Base-by-base conservation (phyloP, 2,888 invertebrate genomes). In the Mythimna lalbum region DNA sequence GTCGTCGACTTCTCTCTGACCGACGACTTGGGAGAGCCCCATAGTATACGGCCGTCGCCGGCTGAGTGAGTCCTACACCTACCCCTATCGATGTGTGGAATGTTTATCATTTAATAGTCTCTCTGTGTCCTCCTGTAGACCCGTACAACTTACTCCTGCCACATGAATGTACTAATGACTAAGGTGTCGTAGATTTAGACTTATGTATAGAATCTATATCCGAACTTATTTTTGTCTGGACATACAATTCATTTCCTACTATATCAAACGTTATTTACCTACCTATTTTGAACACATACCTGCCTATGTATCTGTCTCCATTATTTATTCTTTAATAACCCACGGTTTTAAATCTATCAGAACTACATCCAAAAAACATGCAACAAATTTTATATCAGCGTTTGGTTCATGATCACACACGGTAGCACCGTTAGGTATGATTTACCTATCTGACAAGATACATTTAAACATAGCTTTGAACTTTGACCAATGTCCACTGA, bases 1-100 rank as follows among this genome's bases (percentile, higher is more conserved):
- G 92, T 97, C 97, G 94, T 97, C 97, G 93, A 97, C 97, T 88
- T 97, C 97, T 94, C 97, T 97, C 95, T 97, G 97, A 96, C 96
- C 94, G 89, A 96, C 91, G 89, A 87, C 92, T 89, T 92, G 93
- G 95, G 95, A 94, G 92, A 92, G 94, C 94, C 95, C 94, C 93
- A 93, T 92, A 91, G 89, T 92, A 89, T 88, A 89, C 88, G 94
- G 93, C 91, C 93, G 90, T 85, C 94, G 88, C 85, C 90, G 93
- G 93, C 95, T 93, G 93, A 93, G 96, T 96, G 96, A 95, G 96
- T 95, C 92, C 94, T 91, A 86, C 85, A 86, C 83, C 91, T 90
- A 90, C 91, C 93, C 93, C 89, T 93, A 89, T 95, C 93, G 92
- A 94, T 95, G 95, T 93, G 93, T 95, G 95, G 95, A 95, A 95